These are phyloP conservation scores for Mythimna albipuncta DNA, from an alignment of 2,888 invertebrate species.

Conservation along the genomic window DNA sequence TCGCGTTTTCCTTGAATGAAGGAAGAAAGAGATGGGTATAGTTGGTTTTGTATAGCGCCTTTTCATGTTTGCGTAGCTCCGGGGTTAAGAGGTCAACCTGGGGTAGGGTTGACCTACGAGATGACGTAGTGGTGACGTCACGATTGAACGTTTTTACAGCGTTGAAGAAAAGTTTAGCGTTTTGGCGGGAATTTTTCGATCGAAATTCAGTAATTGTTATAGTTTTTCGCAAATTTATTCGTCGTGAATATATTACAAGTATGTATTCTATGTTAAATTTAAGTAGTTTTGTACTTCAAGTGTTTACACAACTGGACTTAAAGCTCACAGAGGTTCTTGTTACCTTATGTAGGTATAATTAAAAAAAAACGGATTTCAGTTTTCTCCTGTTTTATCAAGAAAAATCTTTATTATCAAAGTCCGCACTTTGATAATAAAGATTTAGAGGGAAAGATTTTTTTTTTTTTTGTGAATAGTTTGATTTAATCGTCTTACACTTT, in stretches of 20 bases:
- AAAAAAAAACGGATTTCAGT: too few species aligned
- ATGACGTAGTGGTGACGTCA: neutral
- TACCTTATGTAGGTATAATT: too few species aligned
- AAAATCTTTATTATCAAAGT: too few species aligned
- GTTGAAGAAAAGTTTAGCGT: neutral
- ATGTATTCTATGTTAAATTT: neutral
- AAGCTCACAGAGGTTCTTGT: too few species aligned
- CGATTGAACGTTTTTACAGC: neutral
- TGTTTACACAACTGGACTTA: neutral
- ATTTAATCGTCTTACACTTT: too few species aligned
- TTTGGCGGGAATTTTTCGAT: neutral
- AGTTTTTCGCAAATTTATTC: neutral
- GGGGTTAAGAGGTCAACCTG: constrained; percentile 1
- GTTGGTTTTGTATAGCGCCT: neutral
- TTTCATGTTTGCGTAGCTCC: constrained; percentile 1
- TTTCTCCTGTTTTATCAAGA: too few species aligned
- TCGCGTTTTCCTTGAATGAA: constrained; percentile 31
- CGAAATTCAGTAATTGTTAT: neutral
- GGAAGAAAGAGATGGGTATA: constrained; percentile 15
- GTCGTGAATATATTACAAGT: neutral
- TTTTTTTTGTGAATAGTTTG: too few species aligned
- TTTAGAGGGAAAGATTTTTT: too few species aligned
- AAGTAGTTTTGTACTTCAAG: neutral
- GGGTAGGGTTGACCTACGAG: neutral
- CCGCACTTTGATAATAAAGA: too few species aligned